phyloP scores from a whole-genome alignment of 2,888 invertebrate species.

The Sicus ferrugineus region DNA sequence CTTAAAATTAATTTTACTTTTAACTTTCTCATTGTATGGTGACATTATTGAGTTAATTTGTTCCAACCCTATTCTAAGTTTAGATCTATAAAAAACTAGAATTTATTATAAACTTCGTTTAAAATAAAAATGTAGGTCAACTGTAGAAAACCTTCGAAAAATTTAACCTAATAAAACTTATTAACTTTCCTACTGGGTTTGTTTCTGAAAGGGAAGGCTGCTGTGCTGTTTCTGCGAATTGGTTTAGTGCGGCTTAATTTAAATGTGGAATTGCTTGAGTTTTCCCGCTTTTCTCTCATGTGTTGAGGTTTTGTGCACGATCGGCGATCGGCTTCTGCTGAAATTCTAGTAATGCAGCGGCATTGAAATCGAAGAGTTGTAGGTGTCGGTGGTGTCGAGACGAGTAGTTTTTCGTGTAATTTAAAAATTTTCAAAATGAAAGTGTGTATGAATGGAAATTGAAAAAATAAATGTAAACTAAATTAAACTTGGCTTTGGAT shows the following conservation, averaged over 20 bases:
- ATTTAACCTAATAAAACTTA: too few relatives aligned
- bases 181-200: too few relatives aligned
- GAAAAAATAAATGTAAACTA: background rate
- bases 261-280: slow-evolving; percentile 18
- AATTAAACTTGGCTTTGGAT: background rate
- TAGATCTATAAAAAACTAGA: too few relatives aligned
- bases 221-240: background rate
- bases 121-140: too few relatives aligned
- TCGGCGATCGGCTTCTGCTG: slow-evolving; percentile 12
- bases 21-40: too few relatives aligned
- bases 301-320: background rate
- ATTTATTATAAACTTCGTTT: too few relatives aligned
- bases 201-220: background rate
- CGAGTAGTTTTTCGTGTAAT: background rate
- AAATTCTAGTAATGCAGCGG: slow-evolving; percentile 13
- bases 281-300: slow-evolving; percentile 21
- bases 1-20: too few relatives aligned
- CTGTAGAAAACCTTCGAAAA: too few relatives aligned
- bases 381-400: background rate
- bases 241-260: background rate
- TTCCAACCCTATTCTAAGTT: too few relatives aligned
- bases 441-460: background rate
- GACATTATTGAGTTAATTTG: too few relatives aligned
- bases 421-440: too few relatives aligned
- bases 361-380: slow-evolving; percentile 14